phyloP scores from a whole-genome alignment of 1,140 invertebrate species.

The Prorops nasuta region DNA sequence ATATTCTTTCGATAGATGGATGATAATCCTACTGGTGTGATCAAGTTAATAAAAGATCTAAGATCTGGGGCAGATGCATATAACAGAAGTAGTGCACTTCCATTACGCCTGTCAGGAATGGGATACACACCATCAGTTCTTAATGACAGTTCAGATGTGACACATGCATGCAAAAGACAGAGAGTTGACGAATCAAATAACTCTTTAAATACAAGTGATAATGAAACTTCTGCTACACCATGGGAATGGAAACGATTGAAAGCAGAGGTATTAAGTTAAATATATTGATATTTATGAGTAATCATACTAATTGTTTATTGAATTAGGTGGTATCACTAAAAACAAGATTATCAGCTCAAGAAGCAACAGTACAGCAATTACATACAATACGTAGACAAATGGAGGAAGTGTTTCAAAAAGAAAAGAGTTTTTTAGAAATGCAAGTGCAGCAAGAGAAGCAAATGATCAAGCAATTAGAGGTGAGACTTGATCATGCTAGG shows the following conservation, averaged over 20 bases:
- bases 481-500: conserved; percentile 41
- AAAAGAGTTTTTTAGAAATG: conserved; percentile 45
- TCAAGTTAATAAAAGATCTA: conserved; percentile 39
- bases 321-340: conserved; percentile 43
- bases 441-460: conserved; percentile 45
- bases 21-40: conserved; percentile 36
- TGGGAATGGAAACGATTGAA: conserved; percentile 44
- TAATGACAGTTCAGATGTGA: conserved; percentile 3
- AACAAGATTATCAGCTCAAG: conserved; percentile 47
- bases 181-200: conserved; percentile 19
- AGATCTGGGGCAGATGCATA: conserved; percentile 26
- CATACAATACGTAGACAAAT: conserved; percentile 48
- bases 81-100: conserved; percentile 6
- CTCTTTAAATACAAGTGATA: conserved; percentile 10
- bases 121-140: conserved; percentile 1
- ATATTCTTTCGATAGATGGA: conserved; percentile 24
- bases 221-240: conserved; percentile 29
- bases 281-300: background rate
- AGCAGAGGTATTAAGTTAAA: conserved; percentile 25
- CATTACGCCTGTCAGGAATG: conserved; percentile 21
- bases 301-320: conserved; percentile 1
- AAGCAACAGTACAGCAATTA: conserved; percentile 44
- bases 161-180: conserved; percentile 25
- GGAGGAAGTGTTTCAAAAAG: conserved; percentile 51
- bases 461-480: conserved; percentile 47